These are phyloP conservation scores for Aegypius monachus DNA, from an alignment of 2,113 vertebrate genomes.

Conservation along the genomic window DNA sequence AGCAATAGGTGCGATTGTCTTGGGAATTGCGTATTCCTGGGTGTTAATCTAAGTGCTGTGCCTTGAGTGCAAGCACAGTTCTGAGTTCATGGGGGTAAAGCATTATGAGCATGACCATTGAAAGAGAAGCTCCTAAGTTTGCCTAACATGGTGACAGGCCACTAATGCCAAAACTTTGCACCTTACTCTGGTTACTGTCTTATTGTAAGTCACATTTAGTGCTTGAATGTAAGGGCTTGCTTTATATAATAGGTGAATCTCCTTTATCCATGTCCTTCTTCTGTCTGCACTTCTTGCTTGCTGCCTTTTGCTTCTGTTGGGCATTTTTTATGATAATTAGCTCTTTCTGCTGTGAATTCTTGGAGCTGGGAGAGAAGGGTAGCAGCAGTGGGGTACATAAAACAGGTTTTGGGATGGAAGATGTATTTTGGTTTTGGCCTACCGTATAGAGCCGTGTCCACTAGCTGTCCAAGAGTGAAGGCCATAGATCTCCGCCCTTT, in stretches of 20 bases:
- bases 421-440: background rate
- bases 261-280: background rate
- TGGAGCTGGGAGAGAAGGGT: background rate
- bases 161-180: background rate
- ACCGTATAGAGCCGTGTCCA: background rate
- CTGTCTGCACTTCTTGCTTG: background rate
- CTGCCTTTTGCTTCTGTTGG: background rate
- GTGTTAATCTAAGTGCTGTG: background rate
- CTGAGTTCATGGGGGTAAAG: background rate
- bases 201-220: background rate
- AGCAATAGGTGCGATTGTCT: background rate
- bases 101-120: accelerated
- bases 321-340: background rate
- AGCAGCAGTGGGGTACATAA: background rate
- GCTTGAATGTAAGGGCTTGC: background rate
- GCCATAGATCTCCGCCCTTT: background rate
- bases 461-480: background rate
- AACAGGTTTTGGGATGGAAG: background rate
- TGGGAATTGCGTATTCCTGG: background rate
- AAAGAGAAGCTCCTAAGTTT: background rate
- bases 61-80: background rate
- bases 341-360: background rate
- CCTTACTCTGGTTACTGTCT: accelerated
- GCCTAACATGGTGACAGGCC: background rate
- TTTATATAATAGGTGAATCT: background rate